Evolutionary conservation across 23 tunicate genomes (phyloP).

Genomic region (Trididemnum miniatum): DNA sequence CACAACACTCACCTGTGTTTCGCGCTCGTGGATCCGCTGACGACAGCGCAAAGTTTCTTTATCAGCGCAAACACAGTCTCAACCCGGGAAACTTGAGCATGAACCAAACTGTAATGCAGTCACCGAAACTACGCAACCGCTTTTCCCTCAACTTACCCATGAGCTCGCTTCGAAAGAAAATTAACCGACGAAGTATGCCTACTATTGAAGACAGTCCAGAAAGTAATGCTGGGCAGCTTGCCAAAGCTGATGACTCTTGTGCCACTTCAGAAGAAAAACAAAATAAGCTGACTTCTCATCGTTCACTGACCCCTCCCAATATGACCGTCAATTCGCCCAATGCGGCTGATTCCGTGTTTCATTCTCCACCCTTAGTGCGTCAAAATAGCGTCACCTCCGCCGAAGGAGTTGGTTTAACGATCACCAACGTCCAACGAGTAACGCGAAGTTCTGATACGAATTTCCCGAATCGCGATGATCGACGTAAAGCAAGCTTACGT

Average conservation of each 20-base stretch:
- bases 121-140: slow-evolving; percentile 30
- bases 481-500: neutral
- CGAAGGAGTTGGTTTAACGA: neutral
- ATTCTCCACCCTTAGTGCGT: neutral
- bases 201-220: slow-evolving; percentile 15
- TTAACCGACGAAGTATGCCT: slow-evolving; percentile 20
- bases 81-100: neutral
- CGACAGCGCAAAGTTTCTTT: neutral
- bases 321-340: neutral
- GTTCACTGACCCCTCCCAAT: neutral
- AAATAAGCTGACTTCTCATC: neutral
- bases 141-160: slow-evolving; percentile 1
- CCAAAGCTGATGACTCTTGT: neutral
- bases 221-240: neutral
- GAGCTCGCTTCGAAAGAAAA: slow-evolving; percentile 9
- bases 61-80: neutral
- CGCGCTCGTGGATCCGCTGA: neutral
- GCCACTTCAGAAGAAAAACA: neutral
- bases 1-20: neutral
- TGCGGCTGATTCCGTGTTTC: slow-evolving; percentile 20
- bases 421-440: neutral
- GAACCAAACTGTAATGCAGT: neutral
- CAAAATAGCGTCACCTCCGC: neutral
- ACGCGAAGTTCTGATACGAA: neutral
- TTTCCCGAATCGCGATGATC: neutral